Evolutionary conservation across 2,797 vertebrate species (phyloP), one percentile per base, ranked within the genome.

Genomic region (Nasua narica): DNA sequence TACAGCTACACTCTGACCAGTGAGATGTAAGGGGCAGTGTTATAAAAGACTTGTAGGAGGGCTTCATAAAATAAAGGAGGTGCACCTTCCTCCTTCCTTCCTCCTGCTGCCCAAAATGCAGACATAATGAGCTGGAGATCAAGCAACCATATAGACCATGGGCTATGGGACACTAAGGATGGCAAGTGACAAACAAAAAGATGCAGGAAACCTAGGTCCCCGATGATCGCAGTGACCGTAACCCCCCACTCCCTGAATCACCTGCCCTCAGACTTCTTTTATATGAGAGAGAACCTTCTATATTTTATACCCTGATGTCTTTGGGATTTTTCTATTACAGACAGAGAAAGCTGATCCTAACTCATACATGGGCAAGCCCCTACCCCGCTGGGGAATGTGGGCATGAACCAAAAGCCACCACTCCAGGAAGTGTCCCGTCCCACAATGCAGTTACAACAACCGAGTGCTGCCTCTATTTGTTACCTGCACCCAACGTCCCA

Each of bases 41-140:
- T 52, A 19, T 9, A 40, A 5, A 13, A 40, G 25, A 74, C 50
- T 60, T 50, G 14, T 87, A 89, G 32, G 69, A 82, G 82, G 78
- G 19, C 35, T 81, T 83, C 67, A 54, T 85, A 54, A 67, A 78
- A 92, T 74, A 60, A 58, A 76, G 15, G 43, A 12, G 3, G 5
- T 35, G 2, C 4, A n/a, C 29, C 29, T 60, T 85, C n/a, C 15
- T 88, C 18, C 40, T 54, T 69, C 35, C 87, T 67, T 52, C 50
- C 46, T 65, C n/a, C 40, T 67, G 19, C 46, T 90, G 21, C 83
- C 46, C 78, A n/a, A 82, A 87, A 70, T 92, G 52, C 70, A 90
- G 7, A 76, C 14, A 60, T 37, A n/a, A 50, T 37, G 67, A 40
- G 37, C 35, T 54, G 56, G n/a, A 78, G 6, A 18, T 52, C 48